Percentiles rank a stretch among this genome's conserved stretches.
These are phyloP conservation scores for Labrus mixtus DNA, from an alignment of 2,113 vertebrate species.

Conservation along the genomic window DNA sequence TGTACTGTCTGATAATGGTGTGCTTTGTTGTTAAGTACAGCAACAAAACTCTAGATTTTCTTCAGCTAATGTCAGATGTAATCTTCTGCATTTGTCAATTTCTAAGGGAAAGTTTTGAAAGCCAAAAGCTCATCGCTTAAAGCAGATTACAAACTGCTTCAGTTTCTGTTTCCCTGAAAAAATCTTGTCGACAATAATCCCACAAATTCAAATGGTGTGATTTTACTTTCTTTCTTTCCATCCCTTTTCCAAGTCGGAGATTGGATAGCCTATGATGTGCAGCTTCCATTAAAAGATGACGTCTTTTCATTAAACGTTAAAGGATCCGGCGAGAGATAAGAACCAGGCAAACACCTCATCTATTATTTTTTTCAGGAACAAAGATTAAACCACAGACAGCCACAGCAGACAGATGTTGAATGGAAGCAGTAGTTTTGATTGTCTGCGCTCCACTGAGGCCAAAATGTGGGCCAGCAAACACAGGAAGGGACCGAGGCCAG, in stretches of 20 bases:
- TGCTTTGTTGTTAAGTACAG: too few relatives aligned
- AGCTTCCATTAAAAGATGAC: not conserved
- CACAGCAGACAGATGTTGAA: constrained; percentile 23
- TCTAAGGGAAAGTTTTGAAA: too few relatives aligned
- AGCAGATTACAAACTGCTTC: not conserved
- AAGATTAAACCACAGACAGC: constrained; percentile 6
- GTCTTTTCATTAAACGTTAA: not conserved
- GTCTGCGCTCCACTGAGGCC: constrained; percentile 25
- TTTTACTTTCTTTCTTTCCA: too few relatives aligned
- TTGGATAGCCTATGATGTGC: constrained; percentile 5
- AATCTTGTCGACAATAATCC: too few relatives aligned
- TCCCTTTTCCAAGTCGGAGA: not conserved
- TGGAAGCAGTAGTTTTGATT: constrained; percentile 28
- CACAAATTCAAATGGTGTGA: too few relatives aligned
- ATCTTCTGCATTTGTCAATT: too few relatives aligned
- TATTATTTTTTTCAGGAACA: not conserved
- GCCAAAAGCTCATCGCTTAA: too few relatives aligned
- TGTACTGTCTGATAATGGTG: not conserved
- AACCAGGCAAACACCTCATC: not conserved
- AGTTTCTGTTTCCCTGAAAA: too few relatives aligned
- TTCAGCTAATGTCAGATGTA: too few relatives aligned
- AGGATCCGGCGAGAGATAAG: not conserved
- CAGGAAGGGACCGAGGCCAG: constrained; percentile 56
- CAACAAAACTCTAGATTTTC: not conserved
- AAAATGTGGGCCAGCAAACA: constrained; percentile 37